Evolutionary conservation across 2,113 vertebrate species (phyloP).

Genomic region (Cariama cristata): DNA sequence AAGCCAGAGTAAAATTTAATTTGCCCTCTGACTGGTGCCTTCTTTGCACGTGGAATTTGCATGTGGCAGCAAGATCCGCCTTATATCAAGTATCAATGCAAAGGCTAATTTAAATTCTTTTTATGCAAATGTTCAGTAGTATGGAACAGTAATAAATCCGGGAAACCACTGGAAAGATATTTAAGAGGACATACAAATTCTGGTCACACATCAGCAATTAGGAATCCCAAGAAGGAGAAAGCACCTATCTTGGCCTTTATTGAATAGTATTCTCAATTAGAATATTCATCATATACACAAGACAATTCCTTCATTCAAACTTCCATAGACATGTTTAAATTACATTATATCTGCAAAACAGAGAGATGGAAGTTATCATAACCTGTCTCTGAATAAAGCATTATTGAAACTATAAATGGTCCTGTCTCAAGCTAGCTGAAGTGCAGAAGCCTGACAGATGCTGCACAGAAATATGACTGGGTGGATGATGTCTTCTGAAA

Average conservation of each 20-base stretch:
- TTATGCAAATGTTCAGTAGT: conserved; percentile 23
- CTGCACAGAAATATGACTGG: neutral
- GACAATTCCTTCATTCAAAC: conserved; percentile 55
- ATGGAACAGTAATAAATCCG: conserved; percentile 56
- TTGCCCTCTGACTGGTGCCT: neutral
- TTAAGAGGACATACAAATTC: conserved; percentile 58
- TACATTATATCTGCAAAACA: conserved; percentile 47
- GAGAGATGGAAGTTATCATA: conserved; percentile 61
- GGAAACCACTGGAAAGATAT: conserved; percentile 43
- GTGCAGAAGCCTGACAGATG: conserved; percentile 39
- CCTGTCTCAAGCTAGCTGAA: conserved; percentile 24
- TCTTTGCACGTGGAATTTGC: neutral
- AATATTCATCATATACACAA: conserved; percentile 57
- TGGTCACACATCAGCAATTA: conserved; percentile 62
- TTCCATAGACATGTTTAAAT: conserved; percentile 33
- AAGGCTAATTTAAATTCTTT: conserved; percentile 48
- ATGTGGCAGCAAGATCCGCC: neutral
- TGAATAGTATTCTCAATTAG: conserved; percentile 65
- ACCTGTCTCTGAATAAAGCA: conserved; percentile 42
- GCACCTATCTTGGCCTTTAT: conserved; percentile 59
- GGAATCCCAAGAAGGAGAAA: conserved; percentile 61
- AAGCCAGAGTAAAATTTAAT: neutral
- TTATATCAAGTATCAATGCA: neutral
- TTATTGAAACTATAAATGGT: conserved; percentile 35
- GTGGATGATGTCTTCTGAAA: conserved; percentile 46